Evolutionary conservation across 2,113 vertebrate genomes (phyloP), one percentile per base, ranked within the genome.

Genomic region (Plectropomus leopardus): DNA sequence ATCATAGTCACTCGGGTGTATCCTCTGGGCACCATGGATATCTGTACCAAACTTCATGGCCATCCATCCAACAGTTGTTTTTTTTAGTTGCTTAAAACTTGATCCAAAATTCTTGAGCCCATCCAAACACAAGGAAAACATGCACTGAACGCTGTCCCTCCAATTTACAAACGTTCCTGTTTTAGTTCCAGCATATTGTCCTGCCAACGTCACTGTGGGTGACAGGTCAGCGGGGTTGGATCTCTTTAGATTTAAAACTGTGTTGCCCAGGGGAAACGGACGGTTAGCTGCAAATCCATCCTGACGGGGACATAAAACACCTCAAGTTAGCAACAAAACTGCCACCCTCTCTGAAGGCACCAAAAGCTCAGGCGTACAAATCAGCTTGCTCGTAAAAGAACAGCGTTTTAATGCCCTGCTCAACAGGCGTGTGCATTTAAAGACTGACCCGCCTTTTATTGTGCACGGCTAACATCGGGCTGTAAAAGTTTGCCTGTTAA

Each of bases 251-350:
- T 89, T 83, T 88, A 80, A 86, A 66, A 61, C 67, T 16, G 19
- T 14, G 84, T 92, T 90, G 81, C 86, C 79, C 5, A 34, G 82
- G 67, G 13, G 54, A 82, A 75, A 72, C 16, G 28, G 70, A 78
- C 36, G 44, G 63, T 72, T 83, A 28, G 87, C 82, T 76, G 81
- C 86, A 86, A 92, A 90, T 91, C 63, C 21, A 34, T 34, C 16
- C 26, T 75, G 84, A 85, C 58, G 3, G 34, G 53, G 36, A 54
- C 76, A 88, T 78, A 83, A 92, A 90, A 69, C n/a, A 2, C 53
- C 34, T 70, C 40, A 78, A 76, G 71, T 83, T 64, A 67, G 71
- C 72, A 80, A 87, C 86, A 83, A 85, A 90, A 73, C 59, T 76
- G 78, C 77, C 88, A 84, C 68, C 84, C 57, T 79, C 28, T 60